phyloP scores from a whole-genome alignment of 2,797 vertebrate species.

The Sebastolobus altivelis region DNA sequence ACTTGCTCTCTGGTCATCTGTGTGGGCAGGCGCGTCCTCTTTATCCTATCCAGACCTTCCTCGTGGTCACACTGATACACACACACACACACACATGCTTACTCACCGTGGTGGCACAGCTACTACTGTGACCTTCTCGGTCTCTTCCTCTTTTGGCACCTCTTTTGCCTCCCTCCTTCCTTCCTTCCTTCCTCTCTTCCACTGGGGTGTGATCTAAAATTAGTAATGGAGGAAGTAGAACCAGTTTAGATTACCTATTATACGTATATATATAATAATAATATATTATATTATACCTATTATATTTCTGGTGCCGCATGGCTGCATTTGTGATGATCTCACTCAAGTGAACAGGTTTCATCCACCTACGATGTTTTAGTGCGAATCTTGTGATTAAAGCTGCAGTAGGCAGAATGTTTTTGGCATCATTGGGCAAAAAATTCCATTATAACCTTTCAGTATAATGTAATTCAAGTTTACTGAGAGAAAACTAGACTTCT shows the following conservation, averaged over 20 bases:
- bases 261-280: too few relatives aligned
- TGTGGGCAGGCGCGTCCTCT: slow-evolving; percentile 61
- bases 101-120: slow-evolving; percentile 36
- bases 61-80: slow-evolving; percentile 28
- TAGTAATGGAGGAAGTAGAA: slow-evolving; percentile 51
- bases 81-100: slow-evolving; percentile 28
- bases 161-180: slow-evolving; percentile 31
- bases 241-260: slow-evolving; percentile 54
- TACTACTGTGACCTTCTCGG: slow-evolving; percentile 64
- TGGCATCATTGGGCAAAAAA: too few relatives aligned
- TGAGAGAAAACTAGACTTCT: too few relatives aligned
- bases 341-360: slow-evolving; percentile 17
- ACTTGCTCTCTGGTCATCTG: slow-evolving; percentile 67
- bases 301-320: slow-evolving; percentile 17
- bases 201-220: slow-evolving; percentile 63
- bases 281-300: too few relatives aligned
- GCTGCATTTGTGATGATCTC: slow-evolving; percentile 22
- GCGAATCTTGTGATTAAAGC: neutral
- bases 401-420: too few relatives aligned
- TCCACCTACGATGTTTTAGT: neutral
- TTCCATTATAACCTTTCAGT: too few relatives aligned
- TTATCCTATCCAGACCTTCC: slow-evolving; percentile 64
- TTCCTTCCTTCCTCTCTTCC: slow-evolving; percentile 40
- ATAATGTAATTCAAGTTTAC: too few relatives aligned
- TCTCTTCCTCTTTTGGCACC: slow-evolving; percentile 72